Percentiles rank a stretch among this genome's conserved stretches.
phyloP scores from a whole-genome alignment of 2,113 vertebrate species.

The Mobula hypostoma region DNA sequence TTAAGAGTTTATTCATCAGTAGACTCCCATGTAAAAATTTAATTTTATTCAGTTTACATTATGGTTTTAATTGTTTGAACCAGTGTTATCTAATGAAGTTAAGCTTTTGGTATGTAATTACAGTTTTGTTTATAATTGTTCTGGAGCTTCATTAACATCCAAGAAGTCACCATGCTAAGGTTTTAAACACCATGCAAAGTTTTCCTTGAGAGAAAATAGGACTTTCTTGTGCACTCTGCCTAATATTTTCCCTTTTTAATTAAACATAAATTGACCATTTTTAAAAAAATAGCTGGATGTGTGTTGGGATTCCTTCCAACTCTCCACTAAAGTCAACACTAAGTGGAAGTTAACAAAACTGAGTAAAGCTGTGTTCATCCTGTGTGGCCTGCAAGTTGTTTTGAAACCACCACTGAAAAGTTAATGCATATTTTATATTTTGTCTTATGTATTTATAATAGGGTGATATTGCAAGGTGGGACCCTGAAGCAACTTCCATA shows the following conservation, averaged over 20 bases:
- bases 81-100: not conserved
- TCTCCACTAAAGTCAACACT: not conserved
- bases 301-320: not conserved
- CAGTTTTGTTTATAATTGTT: not conserved
- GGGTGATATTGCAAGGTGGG: not conserved
- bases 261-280: not conserved
- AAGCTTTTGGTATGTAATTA: not conserved
- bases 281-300: not conserved
- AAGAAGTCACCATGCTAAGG: not conserved
- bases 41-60: not conserved
- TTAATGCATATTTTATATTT: not conserved
- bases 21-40: not conserved
- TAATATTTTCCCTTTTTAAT: not conserved
- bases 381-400: not conserved
- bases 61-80: too few species aligned
- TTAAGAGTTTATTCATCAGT: not conserved
- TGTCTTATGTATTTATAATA: not conserved
- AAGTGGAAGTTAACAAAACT: not conserved
- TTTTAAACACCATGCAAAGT: not conserved
- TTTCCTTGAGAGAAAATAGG: not conserved
- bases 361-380: not conserved
- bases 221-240: not conserved
- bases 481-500: not conserved
- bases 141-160: not conserved
- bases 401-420: not conserved